phyloP scores from a whole-genome alignment of 1,140 invertebrate genomes.

The Harpegnathos saltator region DNA sequence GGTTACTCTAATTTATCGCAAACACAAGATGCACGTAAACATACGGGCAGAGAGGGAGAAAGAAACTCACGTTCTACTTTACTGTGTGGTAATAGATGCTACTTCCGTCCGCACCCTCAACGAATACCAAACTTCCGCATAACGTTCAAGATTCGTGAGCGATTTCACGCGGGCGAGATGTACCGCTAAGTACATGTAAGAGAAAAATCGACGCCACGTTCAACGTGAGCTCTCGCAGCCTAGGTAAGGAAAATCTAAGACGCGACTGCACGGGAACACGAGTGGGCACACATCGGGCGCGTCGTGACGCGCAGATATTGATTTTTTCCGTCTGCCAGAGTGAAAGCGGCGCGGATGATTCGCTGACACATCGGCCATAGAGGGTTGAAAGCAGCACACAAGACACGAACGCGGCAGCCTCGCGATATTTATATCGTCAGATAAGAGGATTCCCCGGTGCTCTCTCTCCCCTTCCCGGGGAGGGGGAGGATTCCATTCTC shows the following conservation, averaged over 20 bases:
- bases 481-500: no score
- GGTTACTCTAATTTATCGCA: no score
- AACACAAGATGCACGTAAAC: conserved; percentile 16
- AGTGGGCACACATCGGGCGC: conserved; percentile 5
- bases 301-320: conserved; percentile 63
- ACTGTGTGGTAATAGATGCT: conserved; percentile 12
- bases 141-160: background rate
- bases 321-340: conserved; percentile 59
- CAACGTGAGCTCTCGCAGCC: background rate
- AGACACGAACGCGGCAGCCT: background rate
- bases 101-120: conserved; percentile 9
- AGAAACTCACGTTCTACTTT: conserved; percentile 37
- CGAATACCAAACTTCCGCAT: background rate
- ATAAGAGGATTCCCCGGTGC: background rate
- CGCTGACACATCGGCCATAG: conserved; percentile 18
- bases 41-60: background rate
- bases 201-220: background rate
- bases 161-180: background rate
- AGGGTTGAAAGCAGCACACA: background rate
- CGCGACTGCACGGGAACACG: conserved; percentile 34
- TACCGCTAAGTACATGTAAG: background rate
- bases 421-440: background rate
- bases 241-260: conserved; percentile 18
- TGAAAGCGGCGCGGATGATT: background rate
- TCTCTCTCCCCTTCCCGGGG: no score